Base-by-base conservation (phyloP, 2,888 invertebrate species). In the Drosophila eohydei region DNA sequence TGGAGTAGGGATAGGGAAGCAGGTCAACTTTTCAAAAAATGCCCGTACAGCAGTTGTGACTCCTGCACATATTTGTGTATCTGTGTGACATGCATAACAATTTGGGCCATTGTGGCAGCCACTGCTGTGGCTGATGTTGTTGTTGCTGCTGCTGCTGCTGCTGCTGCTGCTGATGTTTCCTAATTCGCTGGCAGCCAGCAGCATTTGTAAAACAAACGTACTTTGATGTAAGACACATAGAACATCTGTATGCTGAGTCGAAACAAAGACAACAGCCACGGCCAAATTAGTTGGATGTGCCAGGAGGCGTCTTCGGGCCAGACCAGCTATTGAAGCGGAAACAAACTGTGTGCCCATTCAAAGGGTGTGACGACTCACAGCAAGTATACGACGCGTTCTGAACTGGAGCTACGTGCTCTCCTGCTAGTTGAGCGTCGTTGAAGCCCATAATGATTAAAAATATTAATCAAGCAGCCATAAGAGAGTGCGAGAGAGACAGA, bases 181-280 rank as follows among this genome's bases (percentile, higher is more conserved):
- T 88, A 88, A 81, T 85, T 83, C 71, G 60, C 83, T 55, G 65
- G 51, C 88, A 72, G 78, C 68, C 66, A 66, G 79, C 69, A 81
- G 69, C 64, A 66, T 64, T 68, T 68, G 69, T 60, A 46, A 88
- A 75, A 72, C 83, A 83, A 88, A 85, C 74, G 80, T 85, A 85
- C 88, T 83, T 83, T 83, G 83, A 88, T 89, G 90, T 88, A 83
- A 83, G 62, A 74, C 74, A 88, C 69, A 82, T 56, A 69, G 67
- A 66, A 71, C 78, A 81, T 60, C 56, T 80, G 80, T 52, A 70
- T 54, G 41, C 52, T 46, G 70, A 54, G 68, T 66, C 67, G 50
- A 52, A 68, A 56, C 80, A 48, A 50, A 67, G 66, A 44, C 56
- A 68, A 46, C 77, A 60, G 50, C 60, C 57, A 38, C 64, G 41